These are phyloP conservation scores for Phyllopteryx taeniolatus DNA, from an alignment of 2,113 vertebrate species.

Conservation along the genomic window DNA sequence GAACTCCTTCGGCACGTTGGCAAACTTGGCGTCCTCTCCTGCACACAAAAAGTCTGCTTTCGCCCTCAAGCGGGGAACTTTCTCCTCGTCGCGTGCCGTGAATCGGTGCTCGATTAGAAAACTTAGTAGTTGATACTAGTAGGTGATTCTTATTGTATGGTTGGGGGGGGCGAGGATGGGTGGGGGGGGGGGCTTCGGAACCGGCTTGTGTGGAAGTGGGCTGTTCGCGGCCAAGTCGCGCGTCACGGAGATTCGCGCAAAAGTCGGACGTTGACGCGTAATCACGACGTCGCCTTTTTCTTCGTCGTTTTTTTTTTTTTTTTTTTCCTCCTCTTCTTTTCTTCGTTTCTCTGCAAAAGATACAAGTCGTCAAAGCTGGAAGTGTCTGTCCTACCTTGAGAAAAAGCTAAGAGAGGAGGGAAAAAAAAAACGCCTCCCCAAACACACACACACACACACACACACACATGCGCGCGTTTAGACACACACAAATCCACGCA, in stretches of 20 bases:
- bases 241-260: slow-evolving; percentile 48
- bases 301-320: slow-evolving; percentile 5
- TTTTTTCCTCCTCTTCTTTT: slow-evolving; percentile 8
- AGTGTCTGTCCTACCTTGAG: slow-evolving; percentile 54
- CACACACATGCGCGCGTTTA: background rate
- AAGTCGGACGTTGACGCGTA: slow-evolving; percentile 40
- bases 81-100: slow-evolving; percentile 55
- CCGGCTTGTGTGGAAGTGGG: no score
- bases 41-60: slow-evolving; percentile 67
- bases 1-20: slow-evolving; percentile 52
- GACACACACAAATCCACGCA: no score
- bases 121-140: slow-evolving; percentile 27
- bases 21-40: slow-evolving; percentile 59
- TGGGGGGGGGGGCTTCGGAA: background rate
- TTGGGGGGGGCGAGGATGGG: no score
- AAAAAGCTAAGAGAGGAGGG: slow-evolving; percentile 21
- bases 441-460: no score
- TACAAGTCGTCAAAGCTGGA: background rate
- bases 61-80: slow-evolving; percentile 77
- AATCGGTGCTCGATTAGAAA: slow-evolving; percentile 32
- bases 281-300: slow-evolving; percentile 36
- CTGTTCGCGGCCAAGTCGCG: slow-evolving; percentile 16
- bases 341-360: background rate
- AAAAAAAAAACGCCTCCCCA: slow-evolving; percentile 36
- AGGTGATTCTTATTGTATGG: slow-evolving; percentile 20